Base-by-base conservation (phyloP, 2,113 vertebrate species). In the Amphilophus citrinellus region DNA sequence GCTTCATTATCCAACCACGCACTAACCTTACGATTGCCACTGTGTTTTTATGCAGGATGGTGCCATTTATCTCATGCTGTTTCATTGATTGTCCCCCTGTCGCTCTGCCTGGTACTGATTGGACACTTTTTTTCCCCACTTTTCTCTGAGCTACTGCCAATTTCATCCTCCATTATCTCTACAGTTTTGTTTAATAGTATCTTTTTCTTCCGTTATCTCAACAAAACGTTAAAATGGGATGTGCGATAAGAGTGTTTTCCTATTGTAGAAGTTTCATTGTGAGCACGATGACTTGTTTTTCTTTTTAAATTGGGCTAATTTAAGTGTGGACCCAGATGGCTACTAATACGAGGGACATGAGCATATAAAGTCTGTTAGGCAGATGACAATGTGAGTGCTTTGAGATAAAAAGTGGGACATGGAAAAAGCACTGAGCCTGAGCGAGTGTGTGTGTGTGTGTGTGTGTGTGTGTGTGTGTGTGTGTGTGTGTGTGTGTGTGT, bases 331-430 rank as follows among this genome's bases (percentile, higher is more conserved):
- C 71, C 39, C 83, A 90, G 85, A 86, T 86, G 86, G 84, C 62
- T 63, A 63, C 63, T 66, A 84, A 84, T 71, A 47, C 32, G 35
- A 68, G 10, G 50, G 65, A 83, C 24, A 22, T 10, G 24, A 87
- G 81, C 66, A 14, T 20, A 57, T 27, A n/a, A 57, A 87, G 80
- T 59, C 59, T 85, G 59, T 47, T 10, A 42, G 39, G 58, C 53
- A 80, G 78, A 83, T 39, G 84, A 90, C 81, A 86, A 79, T 84
- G 32, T 86, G 87, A 81, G 18, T 8, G 77, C 58, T 85, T 53
- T 58, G 71, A 83, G 77, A 89, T 91, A 76, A 82, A 85, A 61
- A 84, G 47, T 76, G 68, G 39, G 75, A 80, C 62, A 56, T 5
- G 57, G 32, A 76, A 71, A 82, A 77, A 78, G 61, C 53, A 60